phyloP scores from a whole-genome alignment of 2,797 vertebrate genomes.

The Hozukius guyotensis region DNA sequence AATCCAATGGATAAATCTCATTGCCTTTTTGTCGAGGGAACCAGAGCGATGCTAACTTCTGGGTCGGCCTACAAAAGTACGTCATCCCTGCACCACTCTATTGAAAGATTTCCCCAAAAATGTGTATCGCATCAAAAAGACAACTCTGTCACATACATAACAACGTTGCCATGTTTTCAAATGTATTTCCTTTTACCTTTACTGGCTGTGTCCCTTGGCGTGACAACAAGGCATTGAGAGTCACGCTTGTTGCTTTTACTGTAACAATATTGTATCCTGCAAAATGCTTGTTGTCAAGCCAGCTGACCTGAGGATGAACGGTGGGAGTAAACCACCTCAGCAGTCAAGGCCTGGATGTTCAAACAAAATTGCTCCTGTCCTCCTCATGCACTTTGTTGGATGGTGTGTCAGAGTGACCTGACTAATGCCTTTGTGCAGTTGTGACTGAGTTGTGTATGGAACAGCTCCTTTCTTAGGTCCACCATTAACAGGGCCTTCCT shows the following conservation, averaged over 20 bases:
- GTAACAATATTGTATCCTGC: slow-evolving; percentile 30
- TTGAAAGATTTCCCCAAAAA: not conserved
- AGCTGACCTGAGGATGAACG: slow-evolving; percentile 51
- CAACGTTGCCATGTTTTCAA: not conserved
- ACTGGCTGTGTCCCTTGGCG: slow-evolving; percentile 13
- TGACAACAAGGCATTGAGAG: not conserved
- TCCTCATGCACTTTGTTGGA: not conserved
- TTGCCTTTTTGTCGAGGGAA: too few species aligned
- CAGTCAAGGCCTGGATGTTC: slow-evolving; percentile 39
- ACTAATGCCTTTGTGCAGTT: not conserved
- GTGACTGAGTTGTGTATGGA: not conserved
- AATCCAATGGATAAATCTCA: too few species aligned
- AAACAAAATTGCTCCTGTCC: slow-evolving; percentile 18
- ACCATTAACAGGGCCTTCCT: not conserved
- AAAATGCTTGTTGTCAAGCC: slow-evolving; percentile 57
- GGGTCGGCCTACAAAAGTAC: too few species aligned
- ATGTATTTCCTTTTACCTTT: not conserved
- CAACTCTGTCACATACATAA: not conserved
- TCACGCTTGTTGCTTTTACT: slow-evolving; percentile 20
- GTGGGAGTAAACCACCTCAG: slow-evolving; percentile 26
- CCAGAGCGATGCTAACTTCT: too few species aligned
- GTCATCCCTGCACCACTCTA: too few species aligned
- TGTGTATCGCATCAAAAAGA: not conserved
- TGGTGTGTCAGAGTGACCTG: slow-evolving; percentile 34
- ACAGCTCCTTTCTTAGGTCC: not conserved